phyloP scores from a whole-genome alignment of 2,113 vertebrate genomes.

The Isichthys henryi region DNA sequence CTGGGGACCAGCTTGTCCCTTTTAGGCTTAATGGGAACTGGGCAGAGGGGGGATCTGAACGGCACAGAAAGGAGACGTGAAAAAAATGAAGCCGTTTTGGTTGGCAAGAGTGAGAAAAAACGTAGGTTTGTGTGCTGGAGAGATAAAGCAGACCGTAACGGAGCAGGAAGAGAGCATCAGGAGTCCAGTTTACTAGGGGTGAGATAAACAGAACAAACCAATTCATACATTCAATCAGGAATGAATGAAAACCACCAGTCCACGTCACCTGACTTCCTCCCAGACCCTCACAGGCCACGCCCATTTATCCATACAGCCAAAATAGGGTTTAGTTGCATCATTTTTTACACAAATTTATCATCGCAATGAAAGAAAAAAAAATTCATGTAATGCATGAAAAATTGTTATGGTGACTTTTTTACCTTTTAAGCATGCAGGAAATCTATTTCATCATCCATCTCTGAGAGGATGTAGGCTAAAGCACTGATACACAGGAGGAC shows the following conservation, averaged over 20 bases:
- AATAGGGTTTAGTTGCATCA: not conserved
- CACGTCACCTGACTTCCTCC: not conserved
- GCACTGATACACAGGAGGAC: not conserved
- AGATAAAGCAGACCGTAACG: not conserved
- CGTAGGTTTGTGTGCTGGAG: not conserved
- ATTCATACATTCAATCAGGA: not conserved
- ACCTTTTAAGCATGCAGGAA: not conserved
- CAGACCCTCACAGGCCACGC: not conserved
- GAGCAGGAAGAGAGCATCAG: not conserved
- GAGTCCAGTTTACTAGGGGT: not conserved
- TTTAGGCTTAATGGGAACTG: not conserved
- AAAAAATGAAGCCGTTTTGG: not conserved
- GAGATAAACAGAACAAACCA: not conserved
- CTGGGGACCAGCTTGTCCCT: not conserved
- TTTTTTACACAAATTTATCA: not conserved
- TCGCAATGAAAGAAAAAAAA: not conserved
- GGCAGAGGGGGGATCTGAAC: not conserved
- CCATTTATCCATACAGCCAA: not conserved
- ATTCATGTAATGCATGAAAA: not conserved
- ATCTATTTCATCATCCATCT: constrained; percentile 3
- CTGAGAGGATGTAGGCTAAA: not conserved
- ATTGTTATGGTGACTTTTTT: not conserved
- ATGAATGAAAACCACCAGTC: not conserved
- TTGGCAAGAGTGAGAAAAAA: not conserved
- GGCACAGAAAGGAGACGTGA: not conserved